Evolutionary conservation across 1,140 invertebrate genomes (phyloP), one percentile per base, ranked within the genome.

Genomic region (Manduca sexta): DNA sequence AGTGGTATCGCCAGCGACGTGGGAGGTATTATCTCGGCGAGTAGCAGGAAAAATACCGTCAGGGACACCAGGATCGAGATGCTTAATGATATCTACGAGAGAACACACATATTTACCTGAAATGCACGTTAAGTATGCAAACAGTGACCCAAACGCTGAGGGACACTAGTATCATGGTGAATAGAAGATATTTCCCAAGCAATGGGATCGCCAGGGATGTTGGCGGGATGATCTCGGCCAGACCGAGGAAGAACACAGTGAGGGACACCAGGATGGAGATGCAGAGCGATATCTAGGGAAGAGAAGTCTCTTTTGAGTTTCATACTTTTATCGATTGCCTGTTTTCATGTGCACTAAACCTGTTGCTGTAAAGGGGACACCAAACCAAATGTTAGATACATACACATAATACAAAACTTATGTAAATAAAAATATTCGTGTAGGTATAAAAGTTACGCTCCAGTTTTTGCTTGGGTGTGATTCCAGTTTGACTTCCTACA

Each of bases 41-140:
- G 86, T 56, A 99, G 89, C 73, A 99, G 90, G 90, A 99, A 99
- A 89, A 99, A 99, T 86, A 99, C 97, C 76, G 97, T 99, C 73
- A 99, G 88, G 42, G 98, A 99, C 58, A 99, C 93, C 55, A 99
- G 91, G 86, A 99, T 99, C 68, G 96, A 98, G 84, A 98, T 98
- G 88, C 96, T 98, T 67, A 99, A 90, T 61, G 97, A 93, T 73
- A 93, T 90, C 91, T 92, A 87, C 53, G 83, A 75, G 69, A 75
- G 49, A 80, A 61, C 69, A 71, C 61, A 59, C 37, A 56, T 49
- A 60, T 60, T 89, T 92, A 98, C 94, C 97, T 93, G 86, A 98
- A 99, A 87, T 99, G 96, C 52, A 99, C 94, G 85, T 99, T 99
- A 54, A 99, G 89, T 46, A 98, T 96, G 71, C 95, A 95, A 40